Percentiles rank a stretch among this genome's conserved stretches.
Evolutionary conservation across 2,113 vertebrate genomes (phyloP).

Genomic region (Prunella fulvescens): DNA sequence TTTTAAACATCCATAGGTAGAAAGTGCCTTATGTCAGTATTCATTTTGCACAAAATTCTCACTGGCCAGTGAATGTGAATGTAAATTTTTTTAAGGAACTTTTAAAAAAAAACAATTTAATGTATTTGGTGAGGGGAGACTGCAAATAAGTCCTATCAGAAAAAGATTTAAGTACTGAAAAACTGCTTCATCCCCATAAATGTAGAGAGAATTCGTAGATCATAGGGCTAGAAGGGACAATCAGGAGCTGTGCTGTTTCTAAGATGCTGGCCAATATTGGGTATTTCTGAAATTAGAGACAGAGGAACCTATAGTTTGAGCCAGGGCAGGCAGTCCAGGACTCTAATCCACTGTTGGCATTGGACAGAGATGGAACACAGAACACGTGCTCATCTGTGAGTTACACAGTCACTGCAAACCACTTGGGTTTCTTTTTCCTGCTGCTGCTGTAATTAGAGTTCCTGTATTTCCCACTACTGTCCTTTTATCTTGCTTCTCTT

Average conservation of each 20-base stretch:
- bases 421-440: background rate
- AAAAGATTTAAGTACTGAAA: background rate
- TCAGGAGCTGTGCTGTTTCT: background rate
- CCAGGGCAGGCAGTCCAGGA: background rate
- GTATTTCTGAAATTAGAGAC: background rate
- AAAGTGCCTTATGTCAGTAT: background rate
- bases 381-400: background rate
- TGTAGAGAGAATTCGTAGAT: background rate
- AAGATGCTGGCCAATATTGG: background rate
- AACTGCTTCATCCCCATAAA: background rate
- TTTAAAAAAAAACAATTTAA: background rate
- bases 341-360: background rate
- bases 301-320: background rate
- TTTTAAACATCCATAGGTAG: background rate
- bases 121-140: background rate
- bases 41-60: background rate
- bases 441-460: background rate
- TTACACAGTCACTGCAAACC: background rate
- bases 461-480: background rate
- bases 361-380: background rate
- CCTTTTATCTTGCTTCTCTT: conserved; percentile 38
- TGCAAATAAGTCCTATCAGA: conserved; percentile 13
- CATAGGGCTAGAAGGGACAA: background rate
- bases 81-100: background rate
- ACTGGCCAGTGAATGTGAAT: background rate